phyloP scores from a whole-genome alignment of 2,888 invertebrate species.

The Harmothoe impar region DNA sequence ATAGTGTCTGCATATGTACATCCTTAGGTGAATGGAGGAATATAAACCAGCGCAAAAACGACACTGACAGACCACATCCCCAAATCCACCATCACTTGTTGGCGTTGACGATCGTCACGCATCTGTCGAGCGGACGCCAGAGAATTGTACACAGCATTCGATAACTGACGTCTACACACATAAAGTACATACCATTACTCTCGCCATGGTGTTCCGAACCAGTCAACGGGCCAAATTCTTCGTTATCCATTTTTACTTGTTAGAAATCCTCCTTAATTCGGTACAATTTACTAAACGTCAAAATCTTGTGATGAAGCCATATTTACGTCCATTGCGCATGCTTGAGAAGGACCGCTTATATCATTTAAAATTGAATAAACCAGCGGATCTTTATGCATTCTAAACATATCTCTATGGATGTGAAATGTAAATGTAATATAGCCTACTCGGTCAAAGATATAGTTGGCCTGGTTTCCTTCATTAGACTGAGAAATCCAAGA shows the following conservation, averaged over 20 bases:
- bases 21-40: no score
- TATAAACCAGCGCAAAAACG: no score
- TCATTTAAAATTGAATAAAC: background rate
- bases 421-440: no score
- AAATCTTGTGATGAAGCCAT: constrained; percentile 57
- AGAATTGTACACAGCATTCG: background rate
- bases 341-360: background rate
- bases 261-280: constrained; percentile 7
- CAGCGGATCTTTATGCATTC: no score
- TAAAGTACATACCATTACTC: constrained; percentile 53
- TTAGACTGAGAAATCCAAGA: no score
- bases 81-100: no score
- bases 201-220: constrained; percentile 38
- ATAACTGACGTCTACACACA: background rate
- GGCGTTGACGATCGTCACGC: no score
- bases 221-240: constrained; percentile 55
- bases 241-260: constrained; percentile 52
- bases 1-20: no score
- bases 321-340: constrained; percentile 55
- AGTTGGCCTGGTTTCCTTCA: no score
- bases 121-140: background rate
- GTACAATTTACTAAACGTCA: constrained; percentile 22
- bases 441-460: no score
- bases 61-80: no score
- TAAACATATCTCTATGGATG: no score